Percentiles rank a stretch among this genome's conserved stretches.
phyloP scores from a whole-genome alignment of 2,888 invertebrate species.

The Drosophila longiperda region DNA sequence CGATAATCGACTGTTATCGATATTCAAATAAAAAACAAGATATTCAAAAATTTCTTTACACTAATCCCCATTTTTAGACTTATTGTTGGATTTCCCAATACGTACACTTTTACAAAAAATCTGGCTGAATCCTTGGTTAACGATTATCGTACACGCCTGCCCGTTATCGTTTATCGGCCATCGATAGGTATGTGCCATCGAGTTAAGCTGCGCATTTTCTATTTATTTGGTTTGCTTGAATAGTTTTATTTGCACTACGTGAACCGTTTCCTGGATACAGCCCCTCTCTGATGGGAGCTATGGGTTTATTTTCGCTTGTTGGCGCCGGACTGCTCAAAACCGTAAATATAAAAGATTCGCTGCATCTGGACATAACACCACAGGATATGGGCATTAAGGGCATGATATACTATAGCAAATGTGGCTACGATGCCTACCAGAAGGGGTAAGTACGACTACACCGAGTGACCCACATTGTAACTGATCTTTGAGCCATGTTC shows the following conservation, averaged over 20 bases:
- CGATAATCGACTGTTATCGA: background rate
- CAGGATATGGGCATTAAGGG: conserved; percentile 71
- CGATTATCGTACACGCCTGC: conserved; percentile 88
- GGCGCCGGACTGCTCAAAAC: conserved; percentile 74
- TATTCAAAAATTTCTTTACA: background rate
- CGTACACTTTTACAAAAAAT: conserved; percentile 95
- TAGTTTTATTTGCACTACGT: conserved; percentile 66
- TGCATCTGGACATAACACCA: conserved; percentile 71
- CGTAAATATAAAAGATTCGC: conserved; percentile 47
- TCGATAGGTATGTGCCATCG: conserved; percentile 89
- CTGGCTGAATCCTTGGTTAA: conserved; percentile 92
- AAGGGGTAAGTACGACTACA: conserved; percentile 44
- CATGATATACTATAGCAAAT: conserved; percentile 61
- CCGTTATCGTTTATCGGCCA: conserved; percentile 92
- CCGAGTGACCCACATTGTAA: too few relatives aligned
- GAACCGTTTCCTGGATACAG: conserved; percentile 78
- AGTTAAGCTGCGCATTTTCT: background rate
- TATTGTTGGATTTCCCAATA: conserved; percentile 88
- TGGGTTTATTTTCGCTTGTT: conserved; percentile 74
- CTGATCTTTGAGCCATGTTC: background rate
- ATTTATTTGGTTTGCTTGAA: background rate
- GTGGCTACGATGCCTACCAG: conserved; percentile 41
- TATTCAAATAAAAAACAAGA: background rate
- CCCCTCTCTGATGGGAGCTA: conserved; percentile 71
- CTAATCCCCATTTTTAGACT: conserved; percentile 46